Evolutionary conservation across 2,113 vertebrate genomes (phyloP), one percentile per base, ranked within the genome.

Genomic region (Callospermophilus lateralis): DNA sequence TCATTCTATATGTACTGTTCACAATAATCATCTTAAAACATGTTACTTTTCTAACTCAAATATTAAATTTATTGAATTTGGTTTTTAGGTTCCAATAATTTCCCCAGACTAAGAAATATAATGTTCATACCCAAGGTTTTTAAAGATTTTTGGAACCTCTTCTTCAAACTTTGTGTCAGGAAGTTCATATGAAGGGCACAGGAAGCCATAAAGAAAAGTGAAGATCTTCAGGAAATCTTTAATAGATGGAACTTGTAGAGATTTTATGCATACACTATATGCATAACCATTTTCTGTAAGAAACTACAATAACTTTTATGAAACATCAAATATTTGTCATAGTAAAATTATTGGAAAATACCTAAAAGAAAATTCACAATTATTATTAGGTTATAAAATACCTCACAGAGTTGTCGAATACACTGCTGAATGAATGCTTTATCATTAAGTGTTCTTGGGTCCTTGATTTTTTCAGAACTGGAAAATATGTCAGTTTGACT

Each of bases 191-290:
- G 99, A 99, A 39, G 99, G 99, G 77, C 99, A 99, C 6, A 99
- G 95, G 78, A 99, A 99, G 73, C 98, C 98, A 97, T 99, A 99
- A 89, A 99, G 98, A 94, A 99, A 99, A 96, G 99, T 99, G 98
- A 99, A 99, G 94, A 99, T 99, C 98, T 99, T 99, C 45, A 99
- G 97, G 84, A 99, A 99, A 96, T 99, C 99, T 98, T 99, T 99
- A 89, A 99, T 99, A 0, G 99, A 99, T 53, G 99, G 99, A 87
- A 99, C 99, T 97, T 99, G 99, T 2, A 99, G 98, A 0, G 99
- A 99, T 97, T 99, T 99, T 93, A 99, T 70, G 42, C 99, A 99
- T 77, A 99, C 95, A 30, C 97, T 98, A 76, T 99, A 99, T 0
- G 99, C 98, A 16, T 99, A 99, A 74, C 98, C 99, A 83, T 99